These are phyloP conservation scores for Athene cunicularia DNA, from an alignment of 2,113 vertebrate species.

Conservation along the genomic window DNA sequence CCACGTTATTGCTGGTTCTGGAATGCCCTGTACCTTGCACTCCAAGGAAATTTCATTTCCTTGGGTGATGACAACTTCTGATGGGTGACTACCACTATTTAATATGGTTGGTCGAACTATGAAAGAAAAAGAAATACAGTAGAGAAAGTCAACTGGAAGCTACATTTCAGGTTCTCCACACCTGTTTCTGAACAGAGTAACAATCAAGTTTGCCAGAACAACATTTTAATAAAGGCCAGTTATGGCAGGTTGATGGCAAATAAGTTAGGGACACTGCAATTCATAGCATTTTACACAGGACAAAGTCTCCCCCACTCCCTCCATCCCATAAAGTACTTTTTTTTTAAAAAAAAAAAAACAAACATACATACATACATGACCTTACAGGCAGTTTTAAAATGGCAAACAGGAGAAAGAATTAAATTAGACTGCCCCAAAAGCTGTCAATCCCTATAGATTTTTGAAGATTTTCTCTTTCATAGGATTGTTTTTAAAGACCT, in stretches of 20 bases:
- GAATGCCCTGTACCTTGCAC: conserved; percentile 85
- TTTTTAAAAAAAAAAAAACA: too few relatives aligned
- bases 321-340: background rate
- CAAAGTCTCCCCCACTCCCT: accelerated
- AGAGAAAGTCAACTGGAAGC: background rate
- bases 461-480: background rate
- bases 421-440: background rate
- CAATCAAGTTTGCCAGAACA: background rate
- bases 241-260: background rate
- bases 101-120: conserved; percentile 87
- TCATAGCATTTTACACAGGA: background rate
- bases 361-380: too few relatives aligned
- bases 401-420: background rate
- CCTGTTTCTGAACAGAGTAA: background rate
- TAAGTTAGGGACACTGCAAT: background rate
- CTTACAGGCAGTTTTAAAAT: background rate
- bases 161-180: background rate
- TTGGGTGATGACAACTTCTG: conserved; percentile 76
- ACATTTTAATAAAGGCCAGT: background rate
- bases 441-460: background rate
- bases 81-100: conserved; percentile 36
- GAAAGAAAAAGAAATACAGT: background rate
- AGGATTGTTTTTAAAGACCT: background rate
- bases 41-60: conserved; percentile 83
- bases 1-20: conserved; percentile 86